Conservation (phyloP, 2,888 invertebrate species). For the Cotesia congregata region DNA sequence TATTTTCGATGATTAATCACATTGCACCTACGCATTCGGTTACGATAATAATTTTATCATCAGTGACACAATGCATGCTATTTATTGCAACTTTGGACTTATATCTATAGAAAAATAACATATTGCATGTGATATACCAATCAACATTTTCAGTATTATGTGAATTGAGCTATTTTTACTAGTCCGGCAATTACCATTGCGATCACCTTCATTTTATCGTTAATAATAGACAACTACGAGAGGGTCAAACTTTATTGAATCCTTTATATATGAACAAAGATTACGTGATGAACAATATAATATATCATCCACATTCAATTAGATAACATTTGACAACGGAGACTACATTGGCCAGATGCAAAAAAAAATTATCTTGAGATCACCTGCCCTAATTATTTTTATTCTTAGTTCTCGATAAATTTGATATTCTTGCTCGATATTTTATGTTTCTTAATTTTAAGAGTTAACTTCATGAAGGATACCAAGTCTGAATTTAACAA, state of each 20-base stretch:
- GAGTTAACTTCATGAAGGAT: background rate
- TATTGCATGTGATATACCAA: background rate
- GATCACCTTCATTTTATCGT: no score
- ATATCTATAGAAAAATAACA: background rate
- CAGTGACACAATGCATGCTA: background rate
- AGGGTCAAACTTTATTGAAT: no score
- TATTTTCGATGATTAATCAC: background rate
- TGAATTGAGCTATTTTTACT: background rate
- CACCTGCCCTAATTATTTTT: background rate
- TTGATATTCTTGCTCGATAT: constrained; percentile 13
- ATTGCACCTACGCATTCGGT: background rate
- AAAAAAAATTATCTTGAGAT: no score
- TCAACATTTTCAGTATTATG: background rate
- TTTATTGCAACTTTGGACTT: no score
- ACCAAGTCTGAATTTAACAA: background rate
- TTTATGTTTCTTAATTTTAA: background rate
- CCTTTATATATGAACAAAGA: background rate
- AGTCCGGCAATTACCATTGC: background rate
- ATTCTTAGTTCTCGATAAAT: background rate
- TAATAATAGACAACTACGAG: no score
- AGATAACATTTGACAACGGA: background rate
- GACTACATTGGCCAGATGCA: background rate
- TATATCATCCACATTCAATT: background rate
- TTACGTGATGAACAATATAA: background rate
- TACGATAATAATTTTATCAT: background rate